phyloP scores from a whole-genome alignment of 2,113 vertebrate genomes.

The Petroica traversi region DNA sequence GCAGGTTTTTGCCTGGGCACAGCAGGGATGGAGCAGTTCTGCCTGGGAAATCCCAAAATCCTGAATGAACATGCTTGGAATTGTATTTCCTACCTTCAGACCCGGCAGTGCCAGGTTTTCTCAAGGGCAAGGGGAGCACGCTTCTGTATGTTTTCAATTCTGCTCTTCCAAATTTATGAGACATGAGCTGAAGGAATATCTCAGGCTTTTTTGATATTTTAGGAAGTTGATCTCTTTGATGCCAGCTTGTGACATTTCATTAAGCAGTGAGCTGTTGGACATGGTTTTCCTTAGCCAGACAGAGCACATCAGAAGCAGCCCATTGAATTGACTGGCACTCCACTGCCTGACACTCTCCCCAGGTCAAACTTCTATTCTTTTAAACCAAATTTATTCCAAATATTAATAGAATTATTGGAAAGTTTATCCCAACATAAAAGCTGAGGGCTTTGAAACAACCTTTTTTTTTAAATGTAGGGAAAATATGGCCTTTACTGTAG shows the following conservation, averaged over 20 bases:
- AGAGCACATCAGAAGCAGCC: not conserved
- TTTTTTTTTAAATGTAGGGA: not conserved
- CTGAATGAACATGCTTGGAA: accelerated
- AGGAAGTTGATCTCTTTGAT: not conserved
- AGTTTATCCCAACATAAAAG: not conserved
- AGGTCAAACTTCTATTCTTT: not conserved
- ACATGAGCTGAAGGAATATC: not conserved
- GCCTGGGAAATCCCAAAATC: not conserved
- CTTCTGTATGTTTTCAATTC: not conserved
- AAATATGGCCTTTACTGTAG: not conserved
- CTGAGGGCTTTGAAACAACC: not conserved
- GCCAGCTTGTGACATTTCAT: not conserved
- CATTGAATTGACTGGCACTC: not conserved
- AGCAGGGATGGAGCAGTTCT: not conserved
- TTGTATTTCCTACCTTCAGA: not conserved
- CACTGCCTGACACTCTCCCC: not conserved
- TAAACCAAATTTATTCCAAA: not conserved
- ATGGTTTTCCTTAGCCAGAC: not conserved
- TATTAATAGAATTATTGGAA: not conserved
- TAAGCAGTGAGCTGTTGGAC: not conserved
- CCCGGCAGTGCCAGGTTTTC: not conserved
- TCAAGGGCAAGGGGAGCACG: accelerated
- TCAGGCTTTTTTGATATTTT: not conserved
- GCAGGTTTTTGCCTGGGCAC: not conserved
- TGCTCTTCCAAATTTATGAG: not conserved